phyloP scores from a whole-genome alignment of 2,888 invertebrate genomes.

The Leptogaster cylindrica region DNA sequence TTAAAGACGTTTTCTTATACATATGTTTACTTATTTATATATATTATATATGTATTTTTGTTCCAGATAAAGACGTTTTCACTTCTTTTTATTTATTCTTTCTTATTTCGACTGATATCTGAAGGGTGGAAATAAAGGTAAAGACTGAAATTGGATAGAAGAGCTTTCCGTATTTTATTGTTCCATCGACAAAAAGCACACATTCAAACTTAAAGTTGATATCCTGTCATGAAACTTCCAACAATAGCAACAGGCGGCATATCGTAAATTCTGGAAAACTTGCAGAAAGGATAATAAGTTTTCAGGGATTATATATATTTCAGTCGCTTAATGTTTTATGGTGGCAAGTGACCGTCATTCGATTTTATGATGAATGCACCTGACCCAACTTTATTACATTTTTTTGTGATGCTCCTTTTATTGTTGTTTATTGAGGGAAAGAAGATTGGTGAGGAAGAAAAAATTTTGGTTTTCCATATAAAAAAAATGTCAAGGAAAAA shows the following conservation, averaged over 20 bases:
- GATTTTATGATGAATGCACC: constrained; percentile 35
- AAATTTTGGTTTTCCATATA: too few relatives aligned
- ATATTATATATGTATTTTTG: too few relatives aligned
- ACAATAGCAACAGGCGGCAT: constrained; percentile 32
- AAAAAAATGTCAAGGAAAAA: too few relatives aligned
- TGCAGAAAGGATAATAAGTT: constrained; percentile 26
- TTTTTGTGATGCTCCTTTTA: not conserved
- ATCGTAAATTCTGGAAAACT: constrained; percentile 25
- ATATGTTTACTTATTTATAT: too few relatives aligned
- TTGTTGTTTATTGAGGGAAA: constrained; percentile 18
- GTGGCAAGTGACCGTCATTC: constrained; percentile 10
- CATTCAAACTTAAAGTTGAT: constrained; percentile 32
- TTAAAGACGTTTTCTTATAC: constrained; percentile 35
- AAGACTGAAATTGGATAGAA: constrained; percentile 25
- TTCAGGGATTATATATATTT: constrained; percentile 28
- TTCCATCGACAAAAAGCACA: constrained; percentile 18
- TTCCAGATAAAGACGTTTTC: constrained; percentile 25
- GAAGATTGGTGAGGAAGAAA: not conserved
- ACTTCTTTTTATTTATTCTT: constrained; percentile 17
- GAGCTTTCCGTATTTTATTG: constrained; percentile 21
- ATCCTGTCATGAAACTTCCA: constrained; percentile 9
- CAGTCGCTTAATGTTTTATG: constrained; percentile 18
- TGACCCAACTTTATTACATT: constrained; percentile 12
- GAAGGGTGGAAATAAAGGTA: constrained; percentile 9
- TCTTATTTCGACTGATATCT: constrained; percentile 8